Conservation (phyloP, 2,888 invertebrate genomes). For the Andrena trimmerana region DNA sequence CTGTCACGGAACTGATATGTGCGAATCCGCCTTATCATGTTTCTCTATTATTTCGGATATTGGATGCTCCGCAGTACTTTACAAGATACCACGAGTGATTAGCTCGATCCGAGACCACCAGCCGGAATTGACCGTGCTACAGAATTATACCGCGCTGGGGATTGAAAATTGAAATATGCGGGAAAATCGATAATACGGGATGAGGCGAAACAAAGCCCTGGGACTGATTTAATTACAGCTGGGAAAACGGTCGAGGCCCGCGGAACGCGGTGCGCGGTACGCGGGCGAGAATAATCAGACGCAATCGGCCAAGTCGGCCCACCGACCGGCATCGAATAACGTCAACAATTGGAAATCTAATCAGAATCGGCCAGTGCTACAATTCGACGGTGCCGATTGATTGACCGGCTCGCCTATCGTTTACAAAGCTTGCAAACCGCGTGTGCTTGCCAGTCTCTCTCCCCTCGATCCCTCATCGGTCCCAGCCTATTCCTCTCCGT, state of each 20-base stretch:
- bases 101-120: no score
- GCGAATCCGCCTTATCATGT: no score
- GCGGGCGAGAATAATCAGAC: conserved; percentile 69
- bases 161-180: no score
- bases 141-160: no score
- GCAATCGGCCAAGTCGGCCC: conserved; percentile 68
- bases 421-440: conserved; percentile 74
- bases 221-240: conserved; percentile 44
- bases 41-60: no score
- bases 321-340: conserved; percentile 70
- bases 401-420: conserved; percentile 70
- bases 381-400: conserved; percentile 74
- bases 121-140: no score
- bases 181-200: background rate
- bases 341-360: conserved; percentile 76
- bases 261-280: conserved; percentile 42
- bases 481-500: conserved; percentile 57
- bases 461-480: conserved; percentile 14
- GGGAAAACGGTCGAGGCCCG: conserved; percentile 54
- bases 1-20: no score
- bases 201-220: conserved; percentile 32
- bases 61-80: no score
- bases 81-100: no score
- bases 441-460: conserved; percentile 62
- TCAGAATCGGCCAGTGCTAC: conserved; percentile 74